Conservation (phyloP, 2,797 vertebrate genomes). For the Prunella strophiata region DNA sequence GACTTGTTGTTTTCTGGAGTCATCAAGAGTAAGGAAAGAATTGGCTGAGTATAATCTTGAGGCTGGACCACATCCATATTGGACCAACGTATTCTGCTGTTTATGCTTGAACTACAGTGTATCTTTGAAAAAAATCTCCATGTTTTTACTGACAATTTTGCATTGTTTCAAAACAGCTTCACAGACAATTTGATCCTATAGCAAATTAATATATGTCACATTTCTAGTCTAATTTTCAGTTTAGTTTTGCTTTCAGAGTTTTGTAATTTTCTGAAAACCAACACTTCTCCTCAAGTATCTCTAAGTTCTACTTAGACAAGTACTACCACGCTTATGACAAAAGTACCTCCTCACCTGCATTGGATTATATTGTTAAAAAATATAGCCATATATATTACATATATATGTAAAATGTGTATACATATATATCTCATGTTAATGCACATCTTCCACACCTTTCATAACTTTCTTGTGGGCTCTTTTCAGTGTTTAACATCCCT, state of each 20-base stretch:
- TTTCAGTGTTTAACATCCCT: not conserved
- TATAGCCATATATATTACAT: no score
- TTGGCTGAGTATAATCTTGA: not conserved
- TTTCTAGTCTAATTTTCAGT: not conserved
- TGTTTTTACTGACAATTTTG: not conserved
- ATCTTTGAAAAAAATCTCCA: not conserved
- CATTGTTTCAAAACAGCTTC: not conserved
- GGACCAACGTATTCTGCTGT: not conserved
- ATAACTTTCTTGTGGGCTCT: not conserved
- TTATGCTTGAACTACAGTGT: not conserved
- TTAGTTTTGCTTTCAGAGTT: not conserved
- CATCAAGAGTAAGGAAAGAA: not conserved
- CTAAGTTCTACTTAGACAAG: not conserved
- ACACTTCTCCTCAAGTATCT: not conserved
- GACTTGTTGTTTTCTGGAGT: not conserved
- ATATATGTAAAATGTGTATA: not conserved
- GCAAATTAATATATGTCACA: not conserved
- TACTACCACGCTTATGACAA: not conserved
- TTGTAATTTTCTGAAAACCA: not conserved
- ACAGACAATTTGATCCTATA: not conserved
- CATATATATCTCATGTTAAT: not conserved
- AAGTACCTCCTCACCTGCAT: not conserved
- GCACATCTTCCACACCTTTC: not conserved
- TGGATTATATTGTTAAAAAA: not conserved
- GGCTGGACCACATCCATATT: not conserved